Base-by-base conservation (phyloP, 2,888 invertebrate species). In the Metallyticus violacea region DNA sequence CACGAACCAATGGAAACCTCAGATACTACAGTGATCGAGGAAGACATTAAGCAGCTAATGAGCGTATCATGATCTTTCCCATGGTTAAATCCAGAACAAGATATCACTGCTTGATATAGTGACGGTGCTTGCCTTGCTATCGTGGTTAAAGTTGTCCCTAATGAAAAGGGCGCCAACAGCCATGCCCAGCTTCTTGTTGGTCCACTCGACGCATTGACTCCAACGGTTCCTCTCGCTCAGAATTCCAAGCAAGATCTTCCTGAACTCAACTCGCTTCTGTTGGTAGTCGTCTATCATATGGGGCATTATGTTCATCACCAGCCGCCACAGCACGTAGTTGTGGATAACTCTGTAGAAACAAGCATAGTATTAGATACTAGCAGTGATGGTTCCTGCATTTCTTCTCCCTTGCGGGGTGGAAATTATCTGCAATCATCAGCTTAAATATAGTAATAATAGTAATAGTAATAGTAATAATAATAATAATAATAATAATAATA, bases 161-260 rank as follows among this genome's bases (percentile, higher is more conserved):
- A 97, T 96, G 91, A 97, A 97, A 6, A 97, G 93, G 0, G 97
- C 95, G 0, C 97, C 97, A 0, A 97, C 96, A 0, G 97, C 97
- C 95, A 97, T 96, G 76, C 97, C 97, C 90, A 97, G 93, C 90
- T 96, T 96, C 91, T 97, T 97, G 90, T 97, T 97, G 7, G 97
- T 97, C 95, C 96, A 96, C 89, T 96, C 96, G 22, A 97, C 97
- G 91, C 96, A 96, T 89, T 95, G 95, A 27, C 94, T 94, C 97
- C 97, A 97, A 85, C 96, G 93, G 89, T 95, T 95, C 77, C 96
- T 91, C 90, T 96, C 96, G 89, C 95, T 95, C 89, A 95, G 93
- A 85, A 96, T 95, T 6, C 97, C 97, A 88, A 95, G 91, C 1
- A 97, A 92, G 40, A 96, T 96, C 91, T 95, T 96, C 1, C 95